phyloP scores from a whole-genome alignment of 2,113 vertebrate genomes.

The Monarcha castaneiventris region DNA sequence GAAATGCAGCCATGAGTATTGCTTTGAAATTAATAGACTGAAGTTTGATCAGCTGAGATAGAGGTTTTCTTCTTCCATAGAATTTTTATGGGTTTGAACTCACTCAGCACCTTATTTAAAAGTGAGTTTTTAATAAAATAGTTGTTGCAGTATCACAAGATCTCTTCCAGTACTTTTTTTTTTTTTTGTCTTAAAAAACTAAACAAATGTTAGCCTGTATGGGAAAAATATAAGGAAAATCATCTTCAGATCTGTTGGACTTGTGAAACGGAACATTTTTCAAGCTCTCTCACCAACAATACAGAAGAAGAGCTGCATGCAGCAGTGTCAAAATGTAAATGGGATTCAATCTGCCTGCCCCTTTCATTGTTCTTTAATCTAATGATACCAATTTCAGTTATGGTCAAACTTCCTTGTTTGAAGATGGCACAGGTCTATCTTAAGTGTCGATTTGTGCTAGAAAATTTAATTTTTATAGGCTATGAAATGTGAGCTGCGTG shows the following conservation, averaged over 20 bases:
- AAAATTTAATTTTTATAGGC: slow-evolving; percentile 51
- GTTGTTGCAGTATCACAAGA: background rate
- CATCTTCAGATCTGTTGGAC: background rate
- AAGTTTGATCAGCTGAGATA: background rate
- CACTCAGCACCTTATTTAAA: background rate
- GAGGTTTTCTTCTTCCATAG: background rate
- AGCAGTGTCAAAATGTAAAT: slow-evolving; percentile 12
- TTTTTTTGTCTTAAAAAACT: background rate
- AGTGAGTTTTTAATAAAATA: background rate
- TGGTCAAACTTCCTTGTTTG: background rate
- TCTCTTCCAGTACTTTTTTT: background rate
- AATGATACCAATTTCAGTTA: slow-evolving; percentile 17
- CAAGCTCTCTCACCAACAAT: background rate
- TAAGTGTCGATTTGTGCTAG: slow-evolving; percentile 39
- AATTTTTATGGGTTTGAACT: background rate
- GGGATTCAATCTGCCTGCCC: background rate
- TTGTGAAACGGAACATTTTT: background rate
- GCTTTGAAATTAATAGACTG: background rate
- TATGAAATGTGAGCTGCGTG: background rate
- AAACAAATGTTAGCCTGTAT: background rate
- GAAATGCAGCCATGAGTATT: background rate
- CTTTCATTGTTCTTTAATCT: background rate
- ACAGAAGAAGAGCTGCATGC: background rate
- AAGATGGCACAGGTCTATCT: slow-evolving; percentile 3
- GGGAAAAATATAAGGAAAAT: background rate